phyloP scores from a whole-genome alignment of 2,113 vertebrate genomes.

The Pipra filicauda region DNA sequence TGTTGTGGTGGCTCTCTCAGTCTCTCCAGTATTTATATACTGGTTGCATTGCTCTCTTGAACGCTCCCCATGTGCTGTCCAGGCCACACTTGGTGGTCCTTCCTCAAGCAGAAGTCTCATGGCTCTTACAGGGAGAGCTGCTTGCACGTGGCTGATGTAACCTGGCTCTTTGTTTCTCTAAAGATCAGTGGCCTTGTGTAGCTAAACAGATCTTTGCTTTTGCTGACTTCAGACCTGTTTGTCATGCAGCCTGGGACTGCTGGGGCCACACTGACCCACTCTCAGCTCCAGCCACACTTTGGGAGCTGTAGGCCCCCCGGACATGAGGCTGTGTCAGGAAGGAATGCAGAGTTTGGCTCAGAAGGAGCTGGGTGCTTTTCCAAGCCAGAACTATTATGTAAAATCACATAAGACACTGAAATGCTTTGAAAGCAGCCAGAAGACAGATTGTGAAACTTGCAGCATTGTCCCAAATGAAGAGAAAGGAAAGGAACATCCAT shows the following conservation, averaged over 20 bases:
- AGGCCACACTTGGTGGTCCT: neutral
- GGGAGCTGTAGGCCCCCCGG: neutral
- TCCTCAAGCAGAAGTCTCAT: neutral
- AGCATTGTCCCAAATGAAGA: neutral
- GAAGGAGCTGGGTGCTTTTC: neutral
- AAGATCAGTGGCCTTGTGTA: neutral
- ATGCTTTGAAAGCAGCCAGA: neutral
- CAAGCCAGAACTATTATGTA: constrained; percentile 36
- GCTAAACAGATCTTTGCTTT: neutral
- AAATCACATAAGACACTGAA: neutral
- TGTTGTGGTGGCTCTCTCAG: neutral
- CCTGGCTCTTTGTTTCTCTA: neutral
- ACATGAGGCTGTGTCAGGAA: neutral
- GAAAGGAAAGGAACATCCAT: neutral
- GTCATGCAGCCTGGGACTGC: neutral
- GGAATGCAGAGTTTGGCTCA: neutral
- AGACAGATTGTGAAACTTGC: neutral
- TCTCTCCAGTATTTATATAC: neutral
- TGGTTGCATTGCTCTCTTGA: neutral
- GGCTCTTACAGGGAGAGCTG: neutral
- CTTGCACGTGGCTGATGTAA: neutral
- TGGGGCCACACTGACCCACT: neutral
- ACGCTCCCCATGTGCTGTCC: neutral
- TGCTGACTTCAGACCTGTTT: neutral
- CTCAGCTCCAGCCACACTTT: neutral